phyloP scores from a whole-genome alignment of 1,140 invertebrate species.

The Eulimnadia texana region DNA sequence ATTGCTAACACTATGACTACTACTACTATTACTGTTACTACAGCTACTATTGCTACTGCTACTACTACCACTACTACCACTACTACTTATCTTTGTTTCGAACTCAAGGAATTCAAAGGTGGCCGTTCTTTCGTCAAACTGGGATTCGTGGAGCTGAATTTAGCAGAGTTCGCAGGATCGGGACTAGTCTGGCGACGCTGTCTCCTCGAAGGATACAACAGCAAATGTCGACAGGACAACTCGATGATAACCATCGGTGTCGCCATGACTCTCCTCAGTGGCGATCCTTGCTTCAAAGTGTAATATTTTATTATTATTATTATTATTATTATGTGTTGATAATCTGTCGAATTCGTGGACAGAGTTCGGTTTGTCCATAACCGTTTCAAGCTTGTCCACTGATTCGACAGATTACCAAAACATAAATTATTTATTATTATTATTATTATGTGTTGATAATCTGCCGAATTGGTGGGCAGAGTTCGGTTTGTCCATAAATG shows the following conservation, averaged over 20 bases:
- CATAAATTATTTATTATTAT: too few relatives aligned
- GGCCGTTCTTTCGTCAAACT: constrained; percentile 87
- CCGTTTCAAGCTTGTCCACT: too few relatives aligned
- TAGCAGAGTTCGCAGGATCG: constrained; percentile 91
- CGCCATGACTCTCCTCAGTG: constrained; percentile 81
- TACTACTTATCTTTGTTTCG: constrained; percentile 21
- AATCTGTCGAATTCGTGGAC: background rate
- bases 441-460: too few relatives aligned
- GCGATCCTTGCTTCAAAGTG: constrained; percentile 96
- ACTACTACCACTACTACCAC: background rate
- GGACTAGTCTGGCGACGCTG: constrained; percentile 67
- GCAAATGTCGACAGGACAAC: constrained; percentile 80
- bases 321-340: background rate
- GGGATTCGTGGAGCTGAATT: constrained; percentile 90
- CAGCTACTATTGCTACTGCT: too few relatives aligned
- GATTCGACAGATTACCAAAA: too few relatives aligned
- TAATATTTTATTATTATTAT: constrained; percentile 31
- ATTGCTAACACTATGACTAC: too few relatives aligned
- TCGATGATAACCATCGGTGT: constrained; percentile 82
- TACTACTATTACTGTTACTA: too few relatives aligned
- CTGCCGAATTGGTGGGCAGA: too few relatives aligned
- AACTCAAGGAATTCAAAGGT: constrained; percentile 54
- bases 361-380: too few relatives aligned
- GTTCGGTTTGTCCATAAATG: too few relatives aligned
- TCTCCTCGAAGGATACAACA: constrained; percentile 87